These are phyloP conservation scores for Paramuricea clavata DNA, from an alignment of 92 coral and sea anemone genomes.

Conservation along the genomic window DNA sequence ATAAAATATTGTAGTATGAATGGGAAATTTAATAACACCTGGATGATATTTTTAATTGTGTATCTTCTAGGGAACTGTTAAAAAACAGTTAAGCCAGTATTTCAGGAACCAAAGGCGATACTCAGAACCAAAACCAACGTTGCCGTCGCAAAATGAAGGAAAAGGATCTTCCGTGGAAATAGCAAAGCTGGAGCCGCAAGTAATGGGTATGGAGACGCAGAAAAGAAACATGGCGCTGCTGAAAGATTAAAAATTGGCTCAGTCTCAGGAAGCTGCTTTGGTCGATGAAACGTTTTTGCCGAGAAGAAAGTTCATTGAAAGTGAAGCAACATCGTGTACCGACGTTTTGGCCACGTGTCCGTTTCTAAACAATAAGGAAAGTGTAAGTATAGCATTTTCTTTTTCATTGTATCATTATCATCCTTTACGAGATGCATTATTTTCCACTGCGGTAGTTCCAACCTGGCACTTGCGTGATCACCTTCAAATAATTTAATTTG, in stretches of 20 bases:
- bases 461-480: no score
- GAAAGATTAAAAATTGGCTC: conserved; percentile 16
- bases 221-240: conserved; percentile 41
- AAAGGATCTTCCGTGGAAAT: neutral
- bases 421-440: no score
- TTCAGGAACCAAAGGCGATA: conserved; percentile 43
- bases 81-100: conserved; percentile 43
- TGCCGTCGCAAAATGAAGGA: neutral
- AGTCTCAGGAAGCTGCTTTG: neutral
- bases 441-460: no score
- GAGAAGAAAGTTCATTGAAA: conserved; percentile 13
- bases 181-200: no score
- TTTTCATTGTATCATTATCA: no score
- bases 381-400: conserved; percentile 49
- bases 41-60: neutral
- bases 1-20: no score
- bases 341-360: conserved; percentile 50
- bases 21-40: neutral
- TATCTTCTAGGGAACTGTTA: conserved; percentile 32
- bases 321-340: conserved; percentile 9
- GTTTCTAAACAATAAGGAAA: conserved; percentile 18
- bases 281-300: conserved; percentile 18
- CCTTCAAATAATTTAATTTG: no score
- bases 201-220: no score
- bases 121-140: conserved; percentile 5